Percentiles rank a stretch among this genome's conserved stretches.
Evolutionary conservation across 2,113 vertebrate genomes (phyloP).

Genomic region (Hippolais icterina): DNA sequence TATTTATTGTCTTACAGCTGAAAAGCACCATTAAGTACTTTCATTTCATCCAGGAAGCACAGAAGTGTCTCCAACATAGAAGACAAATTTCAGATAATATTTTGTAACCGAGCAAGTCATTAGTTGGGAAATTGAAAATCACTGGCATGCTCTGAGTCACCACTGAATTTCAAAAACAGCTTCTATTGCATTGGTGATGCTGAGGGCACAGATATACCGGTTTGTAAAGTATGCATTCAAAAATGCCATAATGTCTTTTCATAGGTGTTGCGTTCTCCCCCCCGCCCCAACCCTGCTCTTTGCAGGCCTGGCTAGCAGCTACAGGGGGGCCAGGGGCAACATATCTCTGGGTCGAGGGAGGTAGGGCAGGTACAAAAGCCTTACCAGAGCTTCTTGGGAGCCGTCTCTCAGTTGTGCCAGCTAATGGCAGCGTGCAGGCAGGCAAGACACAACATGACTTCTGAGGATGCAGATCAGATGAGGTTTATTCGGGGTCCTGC

Average conservation of each 20-base stretch:
- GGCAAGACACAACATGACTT: no score
- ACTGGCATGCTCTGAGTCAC: background rate
- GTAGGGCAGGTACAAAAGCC: no score
- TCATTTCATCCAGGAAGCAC: background rate
- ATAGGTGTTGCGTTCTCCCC: background rate
- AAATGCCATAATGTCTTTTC: background rate
- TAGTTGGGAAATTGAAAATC: background rate
- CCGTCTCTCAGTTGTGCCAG: no score
- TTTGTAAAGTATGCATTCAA: background rate
- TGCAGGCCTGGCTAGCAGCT: no score
- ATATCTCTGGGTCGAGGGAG: no score
- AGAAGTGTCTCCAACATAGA: background rate
- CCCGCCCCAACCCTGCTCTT: no score
- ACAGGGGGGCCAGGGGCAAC: no score
- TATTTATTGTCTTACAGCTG: background rate
- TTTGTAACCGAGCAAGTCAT: background rate
- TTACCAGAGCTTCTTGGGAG: no score
- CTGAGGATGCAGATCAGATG: no score
- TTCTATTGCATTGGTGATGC: background rate
- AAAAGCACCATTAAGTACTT: background rate
- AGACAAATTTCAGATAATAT: background rate
- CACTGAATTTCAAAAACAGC: background rate
- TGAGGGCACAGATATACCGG: background rate
- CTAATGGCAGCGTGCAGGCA: no score
- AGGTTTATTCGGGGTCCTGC: no score